Evolutionary conservation across 2,888 invertebrate species (phyloP).

Genomic region (Yponomeuta sedellus): DNA sequence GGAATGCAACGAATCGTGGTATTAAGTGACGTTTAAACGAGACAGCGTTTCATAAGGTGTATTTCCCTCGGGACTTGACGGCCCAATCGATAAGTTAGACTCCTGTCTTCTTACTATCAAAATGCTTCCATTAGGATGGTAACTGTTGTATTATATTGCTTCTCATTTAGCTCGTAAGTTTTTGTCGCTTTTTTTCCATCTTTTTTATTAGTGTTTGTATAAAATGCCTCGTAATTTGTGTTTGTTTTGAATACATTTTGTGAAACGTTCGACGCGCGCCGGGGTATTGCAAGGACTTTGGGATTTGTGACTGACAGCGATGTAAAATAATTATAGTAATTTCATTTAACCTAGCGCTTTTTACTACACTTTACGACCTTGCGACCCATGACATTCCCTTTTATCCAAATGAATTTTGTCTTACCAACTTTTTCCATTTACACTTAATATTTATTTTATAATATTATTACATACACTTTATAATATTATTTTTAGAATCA

Average conservation of each 20-base stretch:
- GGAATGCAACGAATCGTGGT: constrained; percentile 46
- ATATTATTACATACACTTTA: too few relatives aligned
- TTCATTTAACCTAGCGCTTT: constrained; percentile 38
- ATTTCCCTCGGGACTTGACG: constrained; percentile 46
- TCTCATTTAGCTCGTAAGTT: constrained; percentile 64
- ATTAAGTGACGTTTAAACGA: constrained; percentile 11
- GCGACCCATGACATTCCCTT: not conserved
- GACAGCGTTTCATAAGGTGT: constrained; percentile 65
- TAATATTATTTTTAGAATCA: too few relatives aligned
- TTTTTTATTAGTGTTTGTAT: constrained; percentile 24
- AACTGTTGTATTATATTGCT: constrained; percentile 63
- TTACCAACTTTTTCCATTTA: too few relatives aligned
- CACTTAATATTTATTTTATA: too few relatives aligned
- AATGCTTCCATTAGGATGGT: constrained; percentile 26
- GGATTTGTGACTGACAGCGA: constrained; percentile 57
- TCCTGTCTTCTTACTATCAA: constrained; percentile 26
- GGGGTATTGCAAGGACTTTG: constrained; percentile 48
- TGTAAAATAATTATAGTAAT: constrained; percentile 56
- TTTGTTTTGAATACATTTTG: constrained; percentile 51
- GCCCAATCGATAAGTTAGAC: constrained; percentile 44
- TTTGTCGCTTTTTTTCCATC: constrained; percentile 35
- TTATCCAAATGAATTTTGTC: too few relatives aligned
- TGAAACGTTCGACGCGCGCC: constrained; percentile 61
- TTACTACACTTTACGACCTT: constrained; percentile 26
- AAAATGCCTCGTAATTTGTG: constrained; percentile 18